These are phyloP conservation scores for cattle (Bos taurus) DNA, from an alignment of 2,113 vertebrate genomes.

Conservation along the genomic window ARS-UCD2.0 NC_037330.1:31113501-31114000, in stretches of 20 bases:
- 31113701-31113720: neutral
- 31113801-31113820: neutral
- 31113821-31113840: neutral
- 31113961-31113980: neutral
- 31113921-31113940: neutral
- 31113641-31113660: constrained; percentile 18
- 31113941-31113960: neutral
- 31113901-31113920: neutral
- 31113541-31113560: neutral
- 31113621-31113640: neutral
- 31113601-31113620: neutral
- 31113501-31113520: neutral
- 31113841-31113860: neutral
- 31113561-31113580: neutral
- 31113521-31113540: neutral
- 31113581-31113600: neutral
- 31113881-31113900: fast-evolving
- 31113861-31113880: neutral
- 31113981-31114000: neutral
- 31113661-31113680: neutral
- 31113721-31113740: neutral
- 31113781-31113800: neutral
- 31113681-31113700: neutral
- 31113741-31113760: neutral
- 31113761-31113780: neutral